Conservation (phyloP, 2,113 vertebrate species). For the Apodemus sylvaticus region DNA sequence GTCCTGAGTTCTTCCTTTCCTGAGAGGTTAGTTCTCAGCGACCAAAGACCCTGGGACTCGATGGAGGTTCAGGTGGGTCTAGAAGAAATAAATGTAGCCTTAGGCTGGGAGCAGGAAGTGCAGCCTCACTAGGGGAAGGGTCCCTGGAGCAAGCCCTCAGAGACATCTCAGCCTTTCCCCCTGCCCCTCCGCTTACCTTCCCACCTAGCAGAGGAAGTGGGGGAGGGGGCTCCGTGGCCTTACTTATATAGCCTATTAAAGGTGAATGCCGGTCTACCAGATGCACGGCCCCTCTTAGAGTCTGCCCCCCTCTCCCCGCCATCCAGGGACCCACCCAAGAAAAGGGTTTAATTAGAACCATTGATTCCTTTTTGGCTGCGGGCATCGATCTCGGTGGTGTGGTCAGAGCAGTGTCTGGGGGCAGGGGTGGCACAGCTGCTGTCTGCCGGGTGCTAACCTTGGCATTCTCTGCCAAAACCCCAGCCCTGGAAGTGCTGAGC, state of each 20-base stretch:
- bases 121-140: neutral
- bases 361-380: constrained; percentile 70
- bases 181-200: neutral
- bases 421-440: neutral
- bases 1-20: constrained; percentile 38
- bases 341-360: constrained; percentile 77
- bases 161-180: neutral
- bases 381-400: constrained; percentile 59
- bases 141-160: neutral
- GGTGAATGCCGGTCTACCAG: neutral
- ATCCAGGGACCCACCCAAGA: constrained; percentile 58
- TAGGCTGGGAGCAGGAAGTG: neutral
- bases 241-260: constrained; percentile 10
- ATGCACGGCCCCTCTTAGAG: neutral
- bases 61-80: neutral
- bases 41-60: constrained; percentile 26
- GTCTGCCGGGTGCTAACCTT: constrained; percentile 48
- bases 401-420: constrained; percentile 48
- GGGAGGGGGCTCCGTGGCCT: neutral
- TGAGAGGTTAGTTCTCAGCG: constrained; percentile 15
- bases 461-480: constrained; percentile 25
- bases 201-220: neutral
- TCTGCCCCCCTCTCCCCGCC: neutral
- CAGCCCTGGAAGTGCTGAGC: neutral
- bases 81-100: constrained; percentile 42